Evolutionary conservation across 2,797 vertebrate genomes (phyloP).

Genomic region (Otolemur crassicaudatus): DNA sequence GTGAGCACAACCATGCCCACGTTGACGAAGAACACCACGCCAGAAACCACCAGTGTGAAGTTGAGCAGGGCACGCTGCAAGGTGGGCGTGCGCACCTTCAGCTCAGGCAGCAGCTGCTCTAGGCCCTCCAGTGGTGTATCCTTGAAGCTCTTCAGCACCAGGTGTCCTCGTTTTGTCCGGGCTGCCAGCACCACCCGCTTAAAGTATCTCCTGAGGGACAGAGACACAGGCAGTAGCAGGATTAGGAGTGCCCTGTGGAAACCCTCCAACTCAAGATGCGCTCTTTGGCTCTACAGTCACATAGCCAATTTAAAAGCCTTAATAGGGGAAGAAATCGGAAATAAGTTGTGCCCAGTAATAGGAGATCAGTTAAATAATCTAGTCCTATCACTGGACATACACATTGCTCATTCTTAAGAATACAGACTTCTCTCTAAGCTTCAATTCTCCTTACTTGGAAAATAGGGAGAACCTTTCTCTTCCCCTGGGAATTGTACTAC

Average conservation of each 20-base stretch:
- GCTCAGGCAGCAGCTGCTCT: conserved; percentile 84
- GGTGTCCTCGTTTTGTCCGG: conserved; percentile 74
- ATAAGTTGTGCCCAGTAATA: background rate
- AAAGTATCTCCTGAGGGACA: conserved; percentile 81
- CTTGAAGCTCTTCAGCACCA: conserved; percentile 88
- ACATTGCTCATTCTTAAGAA: background rate
- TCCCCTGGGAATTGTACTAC: background rate
- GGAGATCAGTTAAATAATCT: background rate
- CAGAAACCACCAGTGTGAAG: conserved; percentile 77
- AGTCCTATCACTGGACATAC: background rate
- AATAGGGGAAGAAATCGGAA: background rate
- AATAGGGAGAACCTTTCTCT: background rate
- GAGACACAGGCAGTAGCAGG: background rate
- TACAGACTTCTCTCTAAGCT: background rate
- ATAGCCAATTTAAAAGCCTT: background rate
- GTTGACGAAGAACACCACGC: conserved; percentile 84
- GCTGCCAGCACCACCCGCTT: conserved; percentile 85
- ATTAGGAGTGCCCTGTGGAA: fast-evolving
- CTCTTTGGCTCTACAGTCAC: background rate
- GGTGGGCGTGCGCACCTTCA: conserved; percentile 83
- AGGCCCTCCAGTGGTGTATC: conserved; percentile 86
- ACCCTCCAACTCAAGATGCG: background rate
- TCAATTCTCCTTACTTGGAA: background rate
- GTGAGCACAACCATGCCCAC: conserved; percentile 86
- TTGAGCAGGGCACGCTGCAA: conserved; percentile 83